These are phyloP conservation scores for Dryomyza anilis DNA, from an alignment of 2,888 invertebrate genomes.

Conservation along the genomic window DNA sequence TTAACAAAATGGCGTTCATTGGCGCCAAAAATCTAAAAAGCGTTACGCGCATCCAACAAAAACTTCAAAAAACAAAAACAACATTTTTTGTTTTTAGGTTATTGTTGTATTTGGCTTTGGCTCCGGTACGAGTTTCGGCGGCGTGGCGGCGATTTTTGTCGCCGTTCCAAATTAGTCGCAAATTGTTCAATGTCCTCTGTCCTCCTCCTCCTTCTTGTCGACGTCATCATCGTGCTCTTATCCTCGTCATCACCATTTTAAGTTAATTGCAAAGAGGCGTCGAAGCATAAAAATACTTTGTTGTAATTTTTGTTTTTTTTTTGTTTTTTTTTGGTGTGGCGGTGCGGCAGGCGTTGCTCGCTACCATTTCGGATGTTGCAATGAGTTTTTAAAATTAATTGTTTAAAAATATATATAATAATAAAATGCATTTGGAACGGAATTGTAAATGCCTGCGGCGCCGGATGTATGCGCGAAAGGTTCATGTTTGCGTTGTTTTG, in stretches of 20 bases:
- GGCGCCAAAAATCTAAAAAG: constrained; percentile 51
- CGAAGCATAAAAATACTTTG: constrained; percentile 13
- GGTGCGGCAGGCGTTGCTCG: not conserved
- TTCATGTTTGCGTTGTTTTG: too few relatives aligned
- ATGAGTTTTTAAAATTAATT: constrained; percentile 1
- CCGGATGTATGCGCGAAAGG: not conserved
- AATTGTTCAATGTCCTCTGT: not conserved
- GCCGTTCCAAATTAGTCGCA: constrained; percentile 55
- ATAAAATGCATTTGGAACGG: not conserved
- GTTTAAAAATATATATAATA: constrained; percentile 6
- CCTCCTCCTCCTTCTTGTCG: not conserved
- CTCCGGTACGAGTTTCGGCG: not conserved
- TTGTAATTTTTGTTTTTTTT: too few relatives aligned
- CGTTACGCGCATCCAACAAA: constrained; percentile 28
- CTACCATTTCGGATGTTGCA: too few relatives aligned
- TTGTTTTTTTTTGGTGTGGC: not conserved
- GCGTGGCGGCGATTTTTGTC: constrained; percentile 43
- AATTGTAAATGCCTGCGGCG: not conserved
- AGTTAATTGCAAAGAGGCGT: constrained; percentile 18
- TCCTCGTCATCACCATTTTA: constrained; percentile 9
- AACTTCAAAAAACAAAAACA: constrained; percentile 8
- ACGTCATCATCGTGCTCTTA: not conserved
- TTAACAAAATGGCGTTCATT: constrained; percentile 46
- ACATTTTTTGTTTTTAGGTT: too few relatives aligned
- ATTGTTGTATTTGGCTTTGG: too few relatives aligned